These are phyloP conservation scores for Threskiornis aethiopicus DNA, from an alignment of 2,797 vertebrate species.

Conservation along the genomic window DNA sequence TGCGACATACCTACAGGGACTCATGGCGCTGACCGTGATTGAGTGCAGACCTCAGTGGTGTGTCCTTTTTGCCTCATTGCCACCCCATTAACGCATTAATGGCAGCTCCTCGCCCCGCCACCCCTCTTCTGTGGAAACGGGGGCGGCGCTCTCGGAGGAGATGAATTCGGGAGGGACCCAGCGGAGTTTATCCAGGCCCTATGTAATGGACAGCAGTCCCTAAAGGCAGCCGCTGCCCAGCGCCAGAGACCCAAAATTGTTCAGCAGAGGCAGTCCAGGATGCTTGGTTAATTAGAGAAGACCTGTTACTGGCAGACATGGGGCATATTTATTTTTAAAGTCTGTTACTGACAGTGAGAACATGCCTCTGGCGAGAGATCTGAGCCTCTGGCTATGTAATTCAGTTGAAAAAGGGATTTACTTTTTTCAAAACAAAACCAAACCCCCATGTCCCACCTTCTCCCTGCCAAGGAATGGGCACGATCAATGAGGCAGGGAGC, in stretches of 20 bases:
- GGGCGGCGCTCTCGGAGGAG: neutral
- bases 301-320: rapidly evolving
- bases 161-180: neutral
- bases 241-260: neutral
- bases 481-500: neutral
- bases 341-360: slow-evolving; percentile 16
- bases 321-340: slow-evolving; percentile 31
- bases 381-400: neutral
- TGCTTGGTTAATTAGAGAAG: neutral
- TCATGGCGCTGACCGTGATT: rapidly evolving
- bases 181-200: neutral
- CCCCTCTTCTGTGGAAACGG: neutral
- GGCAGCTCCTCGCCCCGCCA: neutral
- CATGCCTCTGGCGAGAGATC: slow-evolving; percentile 21
- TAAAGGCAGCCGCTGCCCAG: neutral
- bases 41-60: rapidly evolving
- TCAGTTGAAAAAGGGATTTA: neutral
- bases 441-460: neutral
- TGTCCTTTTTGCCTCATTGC: neutral
- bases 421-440: neutral
- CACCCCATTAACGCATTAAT: neutral
- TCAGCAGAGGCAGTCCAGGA: neutral
- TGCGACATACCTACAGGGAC: neutral
- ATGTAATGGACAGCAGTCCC: neutral
- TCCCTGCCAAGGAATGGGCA: neutral